phyloP scores from a whole-genome alignment of 2,888 invertebrate genomes.

The Xestia ashworthii region DNA sequence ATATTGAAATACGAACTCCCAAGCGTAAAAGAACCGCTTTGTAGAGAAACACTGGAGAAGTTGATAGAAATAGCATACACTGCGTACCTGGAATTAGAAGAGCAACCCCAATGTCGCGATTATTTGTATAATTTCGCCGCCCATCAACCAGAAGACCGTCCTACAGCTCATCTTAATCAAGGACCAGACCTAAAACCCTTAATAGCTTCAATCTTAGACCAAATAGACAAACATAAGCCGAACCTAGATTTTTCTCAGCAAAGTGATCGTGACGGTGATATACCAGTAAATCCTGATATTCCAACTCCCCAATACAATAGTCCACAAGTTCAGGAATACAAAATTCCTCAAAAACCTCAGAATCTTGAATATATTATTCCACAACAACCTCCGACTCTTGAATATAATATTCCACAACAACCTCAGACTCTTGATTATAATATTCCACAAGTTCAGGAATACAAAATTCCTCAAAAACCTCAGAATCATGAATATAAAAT shows the following conservation, averaged over 20 bases:
- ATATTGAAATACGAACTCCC: constrained; percentile 69
- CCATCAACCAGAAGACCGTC: constrained; percentile 38
- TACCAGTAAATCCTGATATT: neutral
- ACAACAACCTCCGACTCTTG: neutral
- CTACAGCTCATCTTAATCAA: constrained; percentile 31
- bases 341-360: constrained; percentile 7
- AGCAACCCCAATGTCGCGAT: constrained; percentile 62
- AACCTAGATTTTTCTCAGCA: neutral
- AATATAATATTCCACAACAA: too few relatives aligned
- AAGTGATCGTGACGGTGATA: constrained; percentile 18
- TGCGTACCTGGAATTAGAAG: constrained; percentile 62
- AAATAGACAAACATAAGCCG: constrained; percentile 32
- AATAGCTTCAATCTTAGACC: constrained; percentile 40
- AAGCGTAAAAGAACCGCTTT: constrained; percentile 58
- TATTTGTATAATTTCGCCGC: constrained; percentile 49
- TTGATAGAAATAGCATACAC: constrained; percentile 68
- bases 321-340: constrained; percentile 8
- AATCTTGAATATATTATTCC: neutral
- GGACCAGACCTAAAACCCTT: constrained; percentile 34
- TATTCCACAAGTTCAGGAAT: neutral
- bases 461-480: neutral
- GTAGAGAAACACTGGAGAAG: constrained; percentile 67
- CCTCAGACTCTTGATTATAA: neutral
- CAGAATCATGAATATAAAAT: too few relatives aligned
- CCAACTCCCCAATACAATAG: neutral